phyloP scores from a whole-genome alignment of 53 echinoderm and acorn worm species.

The Holothuria scabra region DNA sequence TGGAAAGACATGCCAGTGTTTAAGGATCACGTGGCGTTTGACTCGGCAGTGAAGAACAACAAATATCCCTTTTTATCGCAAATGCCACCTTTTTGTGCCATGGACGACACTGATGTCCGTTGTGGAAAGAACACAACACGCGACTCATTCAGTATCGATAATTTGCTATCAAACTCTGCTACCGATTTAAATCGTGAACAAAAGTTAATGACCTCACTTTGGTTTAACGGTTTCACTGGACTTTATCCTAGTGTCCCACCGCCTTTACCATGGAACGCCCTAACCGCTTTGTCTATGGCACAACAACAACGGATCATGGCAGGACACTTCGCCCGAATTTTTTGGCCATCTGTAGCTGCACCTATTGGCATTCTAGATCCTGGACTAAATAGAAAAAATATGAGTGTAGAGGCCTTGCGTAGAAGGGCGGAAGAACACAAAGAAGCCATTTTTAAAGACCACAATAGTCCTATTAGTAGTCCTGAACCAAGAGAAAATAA shows the following conservation, averaged over 20 bases:
- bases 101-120: slow-evolving; percentile 25
- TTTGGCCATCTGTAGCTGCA: slow-evolving; percentile 54
- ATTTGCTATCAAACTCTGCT: slow-evolving; percentile 76
- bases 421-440: slow-evolving; percentile 89
- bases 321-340: slow-evolving; percentile 46
- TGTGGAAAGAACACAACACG: slow-evolving; percentile 27
- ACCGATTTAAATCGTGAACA: slow-evolving; percentile 63
- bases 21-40: slow-evolving; percentile 30
- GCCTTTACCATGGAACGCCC: slow-evolving; percentile 59
- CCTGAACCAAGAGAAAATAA: slow-evolving; percentile 37
- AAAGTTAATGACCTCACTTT: slow-evolving; percentile 65
- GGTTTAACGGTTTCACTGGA: slow-evolving; percentile 50
- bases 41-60: slow-evolving; percentile 9
- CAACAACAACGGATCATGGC: slow-evolving; percentile 64
- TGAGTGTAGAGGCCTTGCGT: slow-evolving; percentile 87
- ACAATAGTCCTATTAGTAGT: slow-evolving; percentile 20
- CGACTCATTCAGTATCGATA: slow-evolving; percentile 84
- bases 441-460: slow-evolving; percentile 51
- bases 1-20: slow-evolving; percentile 38
- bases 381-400: slow-evolving; percentile 74
- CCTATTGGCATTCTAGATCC: slow-evolving; percentile 58
- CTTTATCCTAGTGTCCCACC: slow-evolving; percentile 53
- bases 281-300: slow-evolving; percentile 60
- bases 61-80: slow-evolving; percentile 28
- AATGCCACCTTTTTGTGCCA: slow-evolving; percentile 44